Conservation (phyloP, 2,797 vertebrate genomes). For the Petrocephalus sullivani region DNA sequence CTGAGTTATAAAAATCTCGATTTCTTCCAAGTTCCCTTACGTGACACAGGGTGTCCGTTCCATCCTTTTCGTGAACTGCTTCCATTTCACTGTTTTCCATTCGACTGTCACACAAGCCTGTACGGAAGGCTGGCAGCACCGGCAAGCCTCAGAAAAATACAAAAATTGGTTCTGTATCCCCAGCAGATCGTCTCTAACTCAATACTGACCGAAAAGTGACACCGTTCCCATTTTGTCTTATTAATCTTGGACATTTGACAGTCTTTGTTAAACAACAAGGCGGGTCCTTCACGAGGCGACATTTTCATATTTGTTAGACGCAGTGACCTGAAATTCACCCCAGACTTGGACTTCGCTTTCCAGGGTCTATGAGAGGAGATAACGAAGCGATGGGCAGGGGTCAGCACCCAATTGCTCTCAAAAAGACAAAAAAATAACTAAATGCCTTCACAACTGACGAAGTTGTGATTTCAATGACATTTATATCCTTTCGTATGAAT, state of each 20-base stretch:
- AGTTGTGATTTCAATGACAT: not conserved
- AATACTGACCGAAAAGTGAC: constrained; percentile 96
- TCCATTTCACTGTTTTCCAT: not conserved
- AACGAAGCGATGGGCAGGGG: constrained; percentile 70
- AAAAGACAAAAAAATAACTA: constrained; percentile 35
- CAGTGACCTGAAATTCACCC: constrained; percentile 98
- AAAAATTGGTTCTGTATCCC: constrained; percentile 52
- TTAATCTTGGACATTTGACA: constrained; percentile 99
- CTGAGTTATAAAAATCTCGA: not conserved
- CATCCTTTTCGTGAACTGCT: not conserved
- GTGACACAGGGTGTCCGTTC: not conserved
- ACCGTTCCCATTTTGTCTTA: constrained; percentile 98
- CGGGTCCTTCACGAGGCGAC: constrained; percentile 91
- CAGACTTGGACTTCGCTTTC: constrained; percentile 97
- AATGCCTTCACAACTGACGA: constrained; percentile 27
- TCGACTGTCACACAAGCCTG: constrained; percentile 39
- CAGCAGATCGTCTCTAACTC: constrained; percentile 71
- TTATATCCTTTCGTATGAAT: not conserved
- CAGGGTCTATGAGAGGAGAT: constrained; percentile 73
- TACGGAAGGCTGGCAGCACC: constrained; percentile 41
- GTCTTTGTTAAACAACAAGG: constrained; percentile 99
- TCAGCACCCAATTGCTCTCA: constrained; percentile 53
- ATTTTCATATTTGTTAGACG: constrained; percentile 99
- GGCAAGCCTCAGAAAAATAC: constrained; percentile 61
- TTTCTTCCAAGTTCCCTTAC: not conserved